Evolutionary conservation across 1,140 invertebrate species (phyloP).

Genomic region (Drosophila pseudoobscura): DNA sequence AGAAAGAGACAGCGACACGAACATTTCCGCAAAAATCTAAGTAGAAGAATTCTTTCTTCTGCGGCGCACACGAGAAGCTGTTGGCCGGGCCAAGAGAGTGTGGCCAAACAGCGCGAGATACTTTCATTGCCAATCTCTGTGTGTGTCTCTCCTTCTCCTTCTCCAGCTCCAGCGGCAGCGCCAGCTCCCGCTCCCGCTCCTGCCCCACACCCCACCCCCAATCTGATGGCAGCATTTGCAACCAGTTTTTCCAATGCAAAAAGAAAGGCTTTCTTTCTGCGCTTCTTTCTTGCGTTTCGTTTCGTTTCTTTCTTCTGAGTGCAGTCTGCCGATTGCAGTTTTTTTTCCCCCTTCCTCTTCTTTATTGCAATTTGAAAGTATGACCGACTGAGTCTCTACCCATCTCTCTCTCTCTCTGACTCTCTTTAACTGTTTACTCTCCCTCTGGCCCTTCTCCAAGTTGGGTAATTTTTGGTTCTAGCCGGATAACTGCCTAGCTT

Average conservation of each 20-base stretch:
- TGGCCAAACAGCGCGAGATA: slow-evolving; percentile 58
- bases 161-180: slow-evolving; percentile 6
- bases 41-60: slow-evolving; percentile 71
- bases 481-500: slow-evolving; percentile 32
- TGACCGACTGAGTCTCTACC: slow-evolving; percentile 61
- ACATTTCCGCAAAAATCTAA: slow-evolving; percentile 80
- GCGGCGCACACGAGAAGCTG: slow-evolving; percentile 13
- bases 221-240: slow-evolving; percentile 18
- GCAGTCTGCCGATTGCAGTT: slow-evolving; percentile 47
- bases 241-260: slow-evolving; percentile 73
- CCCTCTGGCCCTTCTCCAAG: not conserved
- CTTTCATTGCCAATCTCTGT: slow-evolving; percentile 74
- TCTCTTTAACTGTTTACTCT: not conserved
- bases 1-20: slow-evolving; percentile 17
- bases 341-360: slow-evolving; percentile 2
- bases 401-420: not conserved
- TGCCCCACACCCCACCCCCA: not conserved
- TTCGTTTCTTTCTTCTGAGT: slow-evolving; percentile 41
- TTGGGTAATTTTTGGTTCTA: slow-evolving; percentile 41
- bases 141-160: slow-evolving; percentile 44
- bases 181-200: not conserved
- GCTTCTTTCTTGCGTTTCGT: slow-evolving; percentile 22
- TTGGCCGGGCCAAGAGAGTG: slow-evolving; percentile 48
- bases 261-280: slow-evolving; percentile 77
- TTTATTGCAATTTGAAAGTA: slow-evolving; percentile 78